Base-by-base conservation (phyloP, 2,888 invertebrate species). In the Psococerastis gibbosa region DNA sequence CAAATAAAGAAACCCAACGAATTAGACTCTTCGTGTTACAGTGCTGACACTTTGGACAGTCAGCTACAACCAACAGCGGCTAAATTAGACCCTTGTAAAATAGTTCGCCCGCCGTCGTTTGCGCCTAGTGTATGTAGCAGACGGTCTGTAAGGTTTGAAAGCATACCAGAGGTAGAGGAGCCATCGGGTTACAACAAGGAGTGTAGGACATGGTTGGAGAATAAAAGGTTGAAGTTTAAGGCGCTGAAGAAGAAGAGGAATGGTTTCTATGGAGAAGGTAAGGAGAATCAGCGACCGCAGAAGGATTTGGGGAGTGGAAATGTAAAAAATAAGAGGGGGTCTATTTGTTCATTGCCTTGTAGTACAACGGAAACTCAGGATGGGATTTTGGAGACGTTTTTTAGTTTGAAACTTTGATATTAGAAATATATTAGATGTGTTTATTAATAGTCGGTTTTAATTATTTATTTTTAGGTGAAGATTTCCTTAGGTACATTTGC, bases 11-110 rank as follows among this genome's bases (percentile, higher is more conserved):
- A 17, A 41, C 11, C 33, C 42, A 3, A 45, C 46, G 53, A 56
- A 34, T 33, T 59, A 11, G 60, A 63, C 45, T 57, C 59, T 11
- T 60, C 63, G 2, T 38, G 17, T 4, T 56, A 56, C 31, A 63
- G 63, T 43, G 61, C 60, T 18, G 63, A 62, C 52, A 58, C 59
- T 45, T 62, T 59, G 2, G 64, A 64, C 48, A 55, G 53, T 3
- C 53, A 53, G 42, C 51, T 60, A 34, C 44, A 56, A 9, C 56
- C 59, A 4, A 65, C 64, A n/a, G 60, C 61, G 41, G 55, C 55
- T 22, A 63, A 60, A 52, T 46, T 65, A 9, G 54, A 62, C 50
- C 53, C 59, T 16, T 49, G 52, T 5, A 51, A 53, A 45, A 51
- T 62, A 33, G 47, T 52, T 11, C 60, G 57, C 50, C 61, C 61